Percentiles rank a stretch among this genome's conserved stretches.
These are phyloP conservation scores for Ceriagrion tenellum DNA, from an alignment of 2,888 invertebrate genomes.

Conservation along the genomic window DNA sequence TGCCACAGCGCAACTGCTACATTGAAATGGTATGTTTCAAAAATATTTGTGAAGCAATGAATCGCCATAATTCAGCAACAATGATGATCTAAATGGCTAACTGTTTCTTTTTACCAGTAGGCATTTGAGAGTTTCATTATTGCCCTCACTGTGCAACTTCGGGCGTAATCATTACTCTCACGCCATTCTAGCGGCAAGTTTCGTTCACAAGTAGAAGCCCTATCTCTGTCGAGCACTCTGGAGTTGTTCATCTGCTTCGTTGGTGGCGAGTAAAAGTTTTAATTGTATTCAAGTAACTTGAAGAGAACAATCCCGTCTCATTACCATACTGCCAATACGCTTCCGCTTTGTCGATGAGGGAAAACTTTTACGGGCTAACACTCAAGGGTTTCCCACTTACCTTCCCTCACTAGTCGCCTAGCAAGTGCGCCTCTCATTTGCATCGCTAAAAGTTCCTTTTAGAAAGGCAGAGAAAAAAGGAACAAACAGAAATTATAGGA, in stretches of 20 bases:
- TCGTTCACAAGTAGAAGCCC: neutral
- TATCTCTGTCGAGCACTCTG: neutral
- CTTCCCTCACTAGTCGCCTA: neutral
- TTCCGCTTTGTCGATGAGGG: neutral
- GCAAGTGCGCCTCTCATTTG: neutral
- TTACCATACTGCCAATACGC: neutral
- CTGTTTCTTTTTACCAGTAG: too few relatives aligned
- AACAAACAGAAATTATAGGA: too few relatives aligned
- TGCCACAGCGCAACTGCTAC: too few relatives aligned
- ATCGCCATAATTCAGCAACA: too few relatives aligned
- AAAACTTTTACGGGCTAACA: neutral
- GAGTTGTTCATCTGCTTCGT: neutral
- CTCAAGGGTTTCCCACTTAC: too few relatives aligned
- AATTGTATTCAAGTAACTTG: neutral
- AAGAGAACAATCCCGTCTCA: neutral
- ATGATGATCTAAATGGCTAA: too few relatives aligned
- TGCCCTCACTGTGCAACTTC: neutral
- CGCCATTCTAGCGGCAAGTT: neutral
- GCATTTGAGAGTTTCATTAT: too few relatives aligned
- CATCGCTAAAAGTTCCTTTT: constrained; percentile 3
- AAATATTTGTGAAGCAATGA: too few relatives aligned
- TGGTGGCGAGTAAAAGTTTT: neutral
- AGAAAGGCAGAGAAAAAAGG: neutral
- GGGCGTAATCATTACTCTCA: neutral
- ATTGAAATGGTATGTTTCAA: too few relatives aligned